Base-by-base conservation (phyloP, 2,113 vertebrate species). In the Oncorhynchus gorbuscha region DNA sequence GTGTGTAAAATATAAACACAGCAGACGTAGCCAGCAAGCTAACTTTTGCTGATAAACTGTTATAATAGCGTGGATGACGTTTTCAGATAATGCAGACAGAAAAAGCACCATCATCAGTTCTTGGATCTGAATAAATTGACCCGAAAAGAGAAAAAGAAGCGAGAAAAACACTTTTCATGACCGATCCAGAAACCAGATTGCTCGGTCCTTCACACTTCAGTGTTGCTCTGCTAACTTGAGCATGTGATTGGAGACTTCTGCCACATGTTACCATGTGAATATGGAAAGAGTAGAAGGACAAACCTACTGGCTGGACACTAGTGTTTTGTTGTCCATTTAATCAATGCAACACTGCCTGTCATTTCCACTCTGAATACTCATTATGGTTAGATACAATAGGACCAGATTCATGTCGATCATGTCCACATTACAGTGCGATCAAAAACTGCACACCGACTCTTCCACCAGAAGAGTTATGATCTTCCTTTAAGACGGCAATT, bases 401-500 rank as follows among this genome's bases (percentile, higher is more conserved):
- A 32, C 14, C 72, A 22, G 73, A 68, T 82, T 81, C n/a, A 70
- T 24, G 45, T 13, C 8, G 18, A 22, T 32, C 69, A 71, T 69
- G 39, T 45, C 39, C 9, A 45, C 39, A 11, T 45, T 9, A 45
- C 39, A 45, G 71, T 76, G 74, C 67, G 79, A 85, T 86, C 58
- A 61, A 75, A 11, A 70, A 24, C 1, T 3, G 3, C 4, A 22
- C 79, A 73, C 81, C 75, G 61, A 26, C 72, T 39, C 32, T 80
- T 79, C 69, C 81, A 59, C 75, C 83, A 83, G 83, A 93, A 94
- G 76, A 84, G 83, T 71, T 85, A 83, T 82, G 81, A 87, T 83
- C 86, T 85, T 89, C 84, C 81, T 89, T 88, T 89, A 88, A 92
- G 88, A 76, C 80, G 79, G 87, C 86, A 90, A 92, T 92, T 91